These are phyloP conservation scores for Bostrychus sinensis DNA, from an alignment of 2,113 vertebrate genomes.

Conservation along the genomic window DNA sequence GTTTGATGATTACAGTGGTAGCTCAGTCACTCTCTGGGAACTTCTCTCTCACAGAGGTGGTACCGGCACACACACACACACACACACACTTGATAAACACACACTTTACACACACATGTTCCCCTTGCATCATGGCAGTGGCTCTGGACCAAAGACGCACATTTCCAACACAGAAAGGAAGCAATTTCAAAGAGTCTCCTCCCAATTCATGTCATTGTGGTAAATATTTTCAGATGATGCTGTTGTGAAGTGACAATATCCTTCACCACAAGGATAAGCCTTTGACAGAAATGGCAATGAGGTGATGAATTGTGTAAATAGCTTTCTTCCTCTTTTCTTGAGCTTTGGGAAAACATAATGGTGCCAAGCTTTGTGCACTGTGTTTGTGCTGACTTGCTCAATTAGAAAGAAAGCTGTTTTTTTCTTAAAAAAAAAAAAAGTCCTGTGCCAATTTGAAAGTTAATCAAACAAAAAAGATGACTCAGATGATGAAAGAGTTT, in stretches of 20 bases:
- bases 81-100: no score
- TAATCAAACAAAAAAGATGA: slow-evolving; percentile 31
- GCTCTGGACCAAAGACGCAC: slow-evolving; percentile 1
- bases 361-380: slow-evolving; percentile 58
- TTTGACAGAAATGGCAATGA: slow-evolving; percentile 59
- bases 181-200: slow-evolving; percentile 25
- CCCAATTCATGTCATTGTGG: slow-evolving; percentile 35
- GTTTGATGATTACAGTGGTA: slow-evolving; percentile 64
- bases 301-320: slow-evolving; percentile 41
- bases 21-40: slow-evolving; percentile 60
- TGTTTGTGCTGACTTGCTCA: slow-evolving; percentile 37
- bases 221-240: slow-evolving; percentile 58
- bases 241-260: slow-evolving; percentile 55
- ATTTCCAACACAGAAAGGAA: slow-evolving; percentile 30
- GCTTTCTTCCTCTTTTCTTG: slow-evolving; percentile 36
- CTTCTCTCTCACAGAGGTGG: slow-evolving; percentile 30
- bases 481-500: slow-evolving; percentile 5
- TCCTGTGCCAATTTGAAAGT: slow-evolving; percentile 40
- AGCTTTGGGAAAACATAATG: slow-evolving; percentile 42
- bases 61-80: slow-evolving; percentile 10
- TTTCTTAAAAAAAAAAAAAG: slow-evolving; percentile 53
- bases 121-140: neutral
- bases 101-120: slow-evolving; percentile 4
- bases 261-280: slow-evolving; percentile 44
- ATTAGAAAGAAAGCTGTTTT: slow-evolving; percentile 48